These are phyloP conservation scores for Leptothorax acervorum DNA, from an alignment of 2,888 invertebrate genomes.

Conservation along the genomic window DNA sequence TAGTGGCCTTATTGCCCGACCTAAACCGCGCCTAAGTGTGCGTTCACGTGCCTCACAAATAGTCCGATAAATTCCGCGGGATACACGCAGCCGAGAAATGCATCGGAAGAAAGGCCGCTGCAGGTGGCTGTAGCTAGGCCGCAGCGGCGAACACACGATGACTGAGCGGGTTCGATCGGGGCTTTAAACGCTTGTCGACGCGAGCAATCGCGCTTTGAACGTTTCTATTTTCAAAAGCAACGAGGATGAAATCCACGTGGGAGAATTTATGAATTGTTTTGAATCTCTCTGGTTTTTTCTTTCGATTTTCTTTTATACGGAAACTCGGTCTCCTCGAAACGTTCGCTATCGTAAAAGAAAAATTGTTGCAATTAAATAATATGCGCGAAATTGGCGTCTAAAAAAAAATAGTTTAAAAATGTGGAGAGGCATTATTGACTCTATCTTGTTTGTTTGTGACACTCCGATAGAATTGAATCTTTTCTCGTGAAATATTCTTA, in stretches of 20 bases:
- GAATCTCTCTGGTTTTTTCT: background rate
- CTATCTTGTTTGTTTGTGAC: background rate
- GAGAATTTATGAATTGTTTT: background rate
- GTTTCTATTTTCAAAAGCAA: background rate
- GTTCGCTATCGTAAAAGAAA: background rate
- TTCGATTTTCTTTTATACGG: too few species aligned
- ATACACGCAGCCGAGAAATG: conserved; percentile 10
- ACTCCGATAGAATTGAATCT: background rate
- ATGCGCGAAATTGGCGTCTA: background rate
- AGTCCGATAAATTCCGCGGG: conserved; percentile 56
- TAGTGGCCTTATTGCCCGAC: conserved; percentile 52
- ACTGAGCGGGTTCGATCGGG: conserved; percentile 9
- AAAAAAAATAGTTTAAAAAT: background rate
- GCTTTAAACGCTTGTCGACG: conserved; percentile 10
- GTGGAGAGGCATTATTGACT: background rate
- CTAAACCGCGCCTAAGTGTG: conserved; percentile 56
- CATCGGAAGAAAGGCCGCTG: conserved; percentile 38
- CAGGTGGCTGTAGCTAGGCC: conserved; percentile 41
- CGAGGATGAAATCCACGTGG: background rate
- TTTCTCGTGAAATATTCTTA: background rate
- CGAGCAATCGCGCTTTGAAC: background rate
- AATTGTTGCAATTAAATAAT: background rate
- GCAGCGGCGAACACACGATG: conserved; percentile 1
- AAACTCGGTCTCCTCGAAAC: background rate
- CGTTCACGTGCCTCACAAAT: conserved; percentile 48